phyloP scores from a whole-genome alignment of 2,113 vertebrate species.

The Austrofundulus limnaeus region DNA sequence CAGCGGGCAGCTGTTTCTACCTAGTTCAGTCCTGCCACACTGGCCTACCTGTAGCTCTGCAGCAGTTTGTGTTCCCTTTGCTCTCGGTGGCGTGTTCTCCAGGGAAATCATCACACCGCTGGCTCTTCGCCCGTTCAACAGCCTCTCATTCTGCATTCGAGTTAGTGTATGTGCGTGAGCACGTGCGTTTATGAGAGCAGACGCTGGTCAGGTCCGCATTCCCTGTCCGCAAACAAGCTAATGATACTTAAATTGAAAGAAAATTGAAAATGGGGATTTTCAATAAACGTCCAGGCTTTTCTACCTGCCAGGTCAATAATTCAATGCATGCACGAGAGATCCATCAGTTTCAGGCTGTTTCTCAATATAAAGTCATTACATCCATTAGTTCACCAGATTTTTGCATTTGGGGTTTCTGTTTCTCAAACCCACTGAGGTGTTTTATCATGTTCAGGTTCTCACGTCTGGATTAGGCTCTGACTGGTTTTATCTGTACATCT shows the following conservation, averaged over 20 bases:
- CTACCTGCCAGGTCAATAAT: conserved; percentile 38
- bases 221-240: conserved; percentile 53
- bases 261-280: conserved; percentile 55
- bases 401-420: conserved; percentile 20
- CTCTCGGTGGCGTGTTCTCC: conserved; percentile 52
- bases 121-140: conserved; percentile 56
- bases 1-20: conserved; percentile 71
- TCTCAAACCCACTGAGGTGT: conserved; percentile 24
- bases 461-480: conserved; percentile 19
- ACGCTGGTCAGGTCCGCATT: conserved; percentile 33
- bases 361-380: conserved; percentile 39
- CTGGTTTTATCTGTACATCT: conserved; percentile 48
- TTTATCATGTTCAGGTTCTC: conserved; percentile 29
- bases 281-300: conserved; percentile 22
- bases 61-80: conserved; percentile 49
- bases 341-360: conserved; percentile 39
- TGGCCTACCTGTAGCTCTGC: conserved; percentile 72
- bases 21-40: conserved; percentile 52
- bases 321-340: conserved; percentile 20
- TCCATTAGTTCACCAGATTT: conserved; percentile 29
- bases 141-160: conserved; percentile 17
- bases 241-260: conserved; percentile 63
- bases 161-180: conserved; percentile 11
- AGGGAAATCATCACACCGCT: conserved; percentile 67
- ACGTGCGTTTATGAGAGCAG: conserved; percentile 22